A percentile compares a stretch with the other conserved stretches of the same genome.
Evolutionary conservation across 1,140 invertebrate genomes (phyloP).

Genomic region (Wasmannia auropunctata): DNA sequence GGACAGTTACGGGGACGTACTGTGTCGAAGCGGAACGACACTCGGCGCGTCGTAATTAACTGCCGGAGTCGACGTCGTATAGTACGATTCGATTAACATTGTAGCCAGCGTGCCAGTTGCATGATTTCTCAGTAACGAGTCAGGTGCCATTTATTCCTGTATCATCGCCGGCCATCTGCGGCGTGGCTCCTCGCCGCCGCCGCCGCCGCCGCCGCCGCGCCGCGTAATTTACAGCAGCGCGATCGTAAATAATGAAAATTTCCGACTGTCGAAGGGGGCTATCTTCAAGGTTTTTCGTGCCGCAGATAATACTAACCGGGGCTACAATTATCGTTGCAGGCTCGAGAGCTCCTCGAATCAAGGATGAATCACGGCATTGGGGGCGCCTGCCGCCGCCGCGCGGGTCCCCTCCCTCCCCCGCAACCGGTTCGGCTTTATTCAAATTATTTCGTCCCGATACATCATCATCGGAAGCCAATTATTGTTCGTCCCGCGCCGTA

Average conservation of each 20-base stretch:
- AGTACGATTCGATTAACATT: slow-evolving; percentile 40
- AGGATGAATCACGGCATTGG: slow-evolving; percentile 58
- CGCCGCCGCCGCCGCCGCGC: no score
- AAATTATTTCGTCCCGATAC: slow-evolving; percentile 67
- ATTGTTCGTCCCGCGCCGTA: slow-evolving; percentile 38
- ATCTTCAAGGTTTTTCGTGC: slow-evolving; percentile 11
- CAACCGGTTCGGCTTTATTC: slow-evolving; percentile 46
- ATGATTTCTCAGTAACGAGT: slow-evolving; percentile 54
- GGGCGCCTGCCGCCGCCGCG: no score
- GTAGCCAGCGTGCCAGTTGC: slow-evolving; percentile 38
- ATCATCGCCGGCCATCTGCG: slow-evolving; percentile 42
- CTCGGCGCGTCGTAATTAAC: slow-evolving; percentile 23
- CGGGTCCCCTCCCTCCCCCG: neutral
- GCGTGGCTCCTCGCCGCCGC: neutral
- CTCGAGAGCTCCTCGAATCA: slow-evolving; percentile 37
- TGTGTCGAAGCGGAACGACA: neutral
- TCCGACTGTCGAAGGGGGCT: slow-evolving; percentile 28
- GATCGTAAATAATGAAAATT: slow-evolving; percentile 64
- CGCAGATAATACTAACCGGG: slow-evolving; percentile 51
- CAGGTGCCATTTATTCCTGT: slow-evolving; percentile 48
- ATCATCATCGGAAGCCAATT: slow-evolving; percentile 72
- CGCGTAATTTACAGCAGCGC: slow-evolving; percentile 18
- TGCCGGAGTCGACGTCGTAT: neutral
- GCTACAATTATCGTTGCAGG: slow-evolving; percentile 47
- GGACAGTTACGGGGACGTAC: neutral